These are phyloP conservation scores for Leptopilina drosophilae DNA, from an alignment of 2,888 invertebrate species.

Conservation along the genomic window DNA sequence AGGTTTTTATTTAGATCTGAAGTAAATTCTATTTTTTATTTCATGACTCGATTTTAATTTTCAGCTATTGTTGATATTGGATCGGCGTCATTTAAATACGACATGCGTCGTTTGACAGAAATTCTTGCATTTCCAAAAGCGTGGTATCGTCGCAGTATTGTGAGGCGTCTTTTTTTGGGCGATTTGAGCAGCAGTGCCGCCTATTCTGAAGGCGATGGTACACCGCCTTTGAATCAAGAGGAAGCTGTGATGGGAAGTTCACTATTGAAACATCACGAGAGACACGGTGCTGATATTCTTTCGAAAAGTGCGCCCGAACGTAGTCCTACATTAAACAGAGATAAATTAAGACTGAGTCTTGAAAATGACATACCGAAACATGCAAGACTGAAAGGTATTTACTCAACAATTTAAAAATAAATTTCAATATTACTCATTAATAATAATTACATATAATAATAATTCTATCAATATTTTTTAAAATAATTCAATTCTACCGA, in stretches of 20 bases:
- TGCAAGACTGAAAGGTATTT: constrained; percentile 76
- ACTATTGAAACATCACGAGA: constrained; percentile 70
- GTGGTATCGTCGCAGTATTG: constrained; percentile 97
- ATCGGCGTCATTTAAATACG: constrained; percentile 97
- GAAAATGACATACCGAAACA: constrained; percentile 78
- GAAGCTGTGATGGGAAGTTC: constrained; percentile 74
- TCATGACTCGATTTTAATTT: too few species aligned
- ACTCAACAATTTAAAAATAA: constrained; percentile 19
- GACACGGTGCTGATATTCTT: constrained; percentile 65
- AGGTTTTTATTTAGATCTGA: too few species aligned
- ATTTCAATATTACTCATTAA: too few species aligned
- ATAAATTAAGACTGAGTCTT: constrained; percentile 80
- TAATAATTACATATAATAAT: too few species aligned
- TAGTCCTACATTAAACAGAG: constrained; percentile 77
- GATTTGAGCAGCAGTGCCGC: constrained; percentile 85
- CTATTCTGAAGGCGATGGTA: constrained; percentile 76
- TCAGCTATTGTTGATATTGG: constrained; percentile 96
- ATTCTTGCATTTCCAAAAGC: constrained; percentile 98
- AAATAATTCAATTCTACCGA: too few species aligned
- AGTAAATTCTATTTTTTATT: too few species aligned
- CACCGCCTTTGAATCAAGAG: constrained; percentile 70
- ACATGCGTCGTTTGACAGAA: constrained; percentile 97
- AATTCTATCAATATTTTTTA: too few species aligned
- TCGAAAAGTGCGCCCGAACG: constrained; percentile 72
- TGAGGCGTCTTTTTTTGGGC: constrained; percentile 93